Evolutionary conservation across 64 coral and sea anemone species (phyloP).

Genomic region (Hydrozoanthus tunicans): DNA sequence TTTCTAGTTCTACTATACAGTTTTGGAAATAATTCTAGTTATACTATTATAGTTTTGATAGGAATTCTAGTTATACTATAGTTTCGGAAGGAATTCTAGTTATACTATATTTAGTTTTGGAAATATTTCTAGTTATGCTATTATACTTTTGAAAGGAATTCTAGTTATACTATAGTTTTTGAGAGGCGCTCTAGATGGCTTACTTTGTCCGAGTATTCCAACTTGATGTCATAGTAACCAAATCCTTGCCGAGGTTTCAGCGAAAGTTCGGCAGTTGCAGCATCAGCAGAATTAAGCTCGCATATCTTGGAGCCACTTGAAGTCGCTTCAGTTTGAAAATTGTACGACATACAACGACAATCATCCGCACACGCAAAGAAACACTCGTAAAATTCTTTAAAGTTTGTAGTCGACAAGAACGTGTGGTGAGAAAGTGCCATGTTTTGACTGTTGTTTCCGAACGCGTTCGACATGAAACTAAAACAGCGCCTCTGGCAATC

Average conservation of each 20-base stretch:
- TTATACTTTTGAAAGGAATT: too few species aligned
- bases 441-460: not conserved
- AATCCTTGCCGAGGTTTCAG: not conserved
- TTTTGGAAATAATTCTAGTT: too few species aligned
- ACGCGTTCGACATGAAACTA: not conserved
- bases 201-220: not conserved
- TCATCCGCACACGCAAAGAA: not conserved
- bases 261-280: not conserved
- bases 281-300: not conserved
- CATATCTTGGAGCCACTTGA: not conserved
- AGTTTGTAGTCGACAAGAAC: not conserved
- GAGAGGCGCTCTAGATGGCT: not conserved
- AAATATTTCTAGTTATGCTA: too few species aligned
- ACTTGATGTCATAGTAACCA: not conserved
- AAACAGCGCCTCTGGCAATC: not conserved
- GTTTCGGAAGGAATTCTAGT: too few species aligned
- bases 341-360: not conserved
- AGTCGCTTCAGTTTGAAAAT: not conserved
- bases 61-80: too few species aligned
- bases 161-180: too few species aligned
- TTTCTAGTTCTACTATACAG: too few species aligned
- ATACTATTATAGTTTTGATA: too few species aligned
- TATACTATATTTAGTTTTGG: too few species aligned
- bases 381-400: not conserved
- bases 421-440: not conserved